These are phyloP conservation scores for Augiades crinisus DNA, from an alignment of 2,888 invertebrate genomes.

Conservation along the genomic window DNA sequence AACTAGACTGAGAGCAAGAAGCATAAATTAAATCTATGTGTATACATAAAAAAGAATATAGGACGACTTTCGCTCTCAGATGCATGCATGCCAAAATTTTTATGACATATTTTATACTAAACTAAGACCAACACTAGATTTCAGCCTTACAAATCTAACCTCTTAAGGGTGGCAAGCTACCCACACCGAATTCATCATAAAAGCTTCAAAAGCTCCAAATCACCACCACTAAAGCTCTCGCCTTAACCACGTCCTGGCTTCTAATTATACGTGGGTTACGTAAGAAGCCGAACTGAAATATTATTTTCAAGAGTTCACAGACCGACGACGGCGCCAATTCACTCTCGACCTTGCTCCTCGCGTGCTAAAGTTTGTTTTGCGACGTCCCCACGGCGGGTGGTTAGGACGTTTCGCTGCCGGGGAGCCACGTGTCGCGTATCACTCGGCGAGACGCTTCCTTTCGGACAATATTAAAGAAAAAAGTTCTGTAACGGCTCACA, in stretches of 20 bases:
- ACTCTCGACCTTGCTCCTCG: conserved; percentile 48
- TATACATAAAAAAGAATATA: too few relatives aligned
- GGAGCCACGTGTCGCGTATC: conserved; percentile 77
- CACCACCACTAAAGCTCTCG: conserved; percentile 26
- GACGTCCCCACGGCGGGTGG: conserved; percentile 35
- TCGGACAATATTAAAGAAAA: conserved; percentile 58
- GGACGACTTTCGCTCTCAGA: too few relatives aligned
- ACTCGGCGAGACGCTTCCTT: conserved; percentile 75
- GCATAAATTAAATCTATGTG: too few relatives aligned
- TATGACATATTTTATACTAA: too few relatives aligned
- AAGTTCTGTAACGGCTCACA: conserved; percentile 25
- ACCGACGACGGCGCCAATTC: conserved; percentile 46
- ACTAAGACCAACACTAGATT: too few relatives aligned
- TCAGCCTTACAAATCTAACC: too few relatives aligned
- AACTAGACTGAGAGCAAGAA: too few relatives aligned
- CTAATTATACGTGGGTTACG: conserved; percentile 75
- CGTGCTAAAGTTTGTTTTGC: conserved; percentile 57
- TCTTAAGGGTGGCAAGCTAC: too few relatives aligned
- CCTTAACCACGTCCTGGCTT: conserved; percentile 56
- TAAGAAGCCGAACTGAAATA: conserved; percentile 74
- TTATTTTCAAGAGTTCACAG: conserved; percentile 78
- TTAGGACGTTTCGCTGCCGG: conserved; percentile 51
- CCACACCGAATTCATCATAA: neutral
- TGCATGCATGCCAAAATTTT: too few relatives aligned
- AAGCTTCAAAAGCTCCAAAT: neutral